Conservation (phyloP, 2,888 invertebrate genomes). For the Cosmia pyralina region DNA sequence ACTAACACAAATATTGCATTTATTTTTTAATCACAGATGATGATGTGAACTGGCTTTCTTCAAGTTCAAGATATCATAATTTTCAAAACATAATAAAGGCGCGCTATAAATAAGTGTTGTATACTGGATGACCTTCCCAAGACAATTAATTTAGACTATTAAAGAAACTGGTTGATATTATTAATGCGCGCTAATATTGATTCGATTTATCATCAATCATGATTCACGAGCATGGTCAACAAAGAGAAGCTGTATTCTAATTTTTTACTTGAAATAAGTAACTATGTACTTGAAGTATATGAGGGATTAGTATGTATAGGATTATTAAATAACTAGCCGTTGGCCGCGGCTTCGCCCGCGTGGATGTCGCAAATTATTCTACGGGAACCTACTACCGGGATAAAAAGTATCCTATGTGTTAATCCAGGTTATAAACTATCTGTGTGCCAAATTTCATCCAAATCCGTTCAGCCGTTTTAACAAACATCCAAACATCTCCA, state of each 20-base stretch:
- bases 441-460: too few relatives aligned
- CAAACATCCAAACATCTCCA: too few relatives aligned
- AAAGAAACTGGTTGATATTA: conserved; percentile 3
- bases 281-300: too few relatives aligned
- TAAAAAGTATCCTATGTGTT: too few relatives aligned
- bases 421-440: too few relatives aligned
- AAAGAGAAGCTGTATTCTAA: background rate
- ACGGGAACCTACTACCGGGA: too few relatives aligned
- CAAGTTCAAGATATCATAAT: conserved; percentile 9
- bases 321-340: too few relatives aligned
- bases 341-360: too few relatives aligned
- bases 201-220: background rate
- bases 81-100: background rate
- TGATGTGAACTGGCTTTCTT: conserved; percentile 1
- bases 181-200: background rate
- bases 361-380: too few relatives aligned
- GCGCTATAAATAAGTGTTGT: background rate
- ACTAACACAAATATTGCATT: conserved; percentile 1
- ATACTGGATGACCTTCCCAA: conserved; percentile 25
- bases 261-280: background rate
- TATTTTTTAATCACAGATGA: background rate
- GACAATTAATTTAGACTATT: background rate
- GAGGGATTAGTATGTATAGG: background rate
- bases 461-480: too few relatives aligned
- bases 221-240: background rate